Conservation (phyloP, 2,797 vertebrate species). For the Prionace glauca region DNA sequence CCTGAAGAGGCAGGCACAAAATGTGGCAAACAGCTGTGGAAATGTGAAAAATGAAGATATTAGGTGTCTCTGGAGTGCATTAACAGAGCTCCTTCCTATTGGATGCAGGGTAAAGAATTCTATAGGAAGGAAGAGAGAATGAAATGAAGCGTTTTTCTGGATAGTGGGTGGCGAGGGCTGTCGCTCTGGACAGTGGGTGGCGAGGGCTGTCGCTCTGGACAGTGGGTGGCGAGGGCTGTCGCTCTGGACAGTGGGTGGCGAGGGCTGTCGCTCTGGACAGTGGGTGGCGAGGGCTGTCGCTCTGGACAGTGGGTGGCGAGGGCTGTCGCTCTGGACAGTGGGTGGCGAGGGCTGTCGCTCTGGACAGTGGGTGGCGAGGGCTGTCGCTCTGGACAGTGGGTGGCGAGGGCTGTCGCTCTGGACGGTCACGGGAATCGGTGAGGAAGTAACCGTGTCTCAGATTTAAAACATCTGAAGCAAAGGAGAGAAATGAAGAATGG, state of each 20-base stretch:
- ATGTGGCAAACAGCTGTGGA: not conserved
- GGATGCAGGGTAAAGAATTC: not conserved
- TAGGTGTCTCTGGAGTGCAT: not conserved
- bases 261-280: too few relatives aligned
- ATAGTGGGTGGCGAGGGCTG: not conserved
- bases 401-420: too few relatives aligned
- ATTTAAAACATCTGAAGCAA: not conserved
- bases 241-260: not conserved
- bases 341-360: too few relatives aligned
- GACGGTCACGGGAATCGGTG: not conserved
- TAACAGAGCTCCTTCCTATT: not conserved
- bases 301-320: too few relatives aligned
- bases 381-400: too few relatives aligned
- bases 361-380: too few relatives aligned
- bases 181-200: not conserved
- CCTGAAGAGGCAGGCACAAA: not conserved
- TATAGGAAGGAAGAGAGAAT: not conserved
- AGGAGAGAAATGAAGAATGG: not conserved
- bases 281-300: too few relatives aligned
- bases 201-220: not conserved
- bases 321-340: too few relatives aligned
- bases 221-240: too few relatives aligned
- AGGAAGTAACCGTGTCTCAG: not conserved
- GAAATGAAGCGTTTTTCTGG: not conserved
- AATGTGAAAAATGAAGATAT: not conserved